phyloP scores from a whole-genome alignment of 2,797 vertebrate species.

The Melanotaenia trifasciata region DNA sequence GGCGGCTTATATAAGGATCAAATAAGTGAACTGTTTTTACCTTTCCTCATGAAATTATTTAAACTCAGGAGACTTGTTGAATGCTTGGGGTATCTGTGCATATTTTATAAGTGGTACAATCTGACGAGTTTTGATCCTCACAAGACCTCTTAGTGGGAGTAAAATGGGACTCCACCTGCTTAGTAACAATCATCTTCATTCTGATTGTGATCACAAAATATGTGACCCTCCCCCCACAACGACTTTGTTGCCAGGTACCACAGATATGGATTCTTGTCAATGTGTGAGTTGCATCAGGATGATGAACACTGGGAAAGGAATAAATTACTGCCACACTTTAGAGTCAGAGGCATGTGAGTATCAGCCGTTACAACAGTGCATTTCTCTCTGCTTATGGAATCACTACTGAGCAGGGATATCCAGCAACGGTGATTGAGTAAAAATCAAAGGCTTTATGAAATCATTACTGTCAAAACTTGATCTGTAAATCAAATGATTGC shows the following conservation, averaged over 20 bases:
- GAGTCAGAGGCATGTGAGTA: constrained; percentile 77
- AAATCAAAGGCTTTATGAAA: constrained; percentile 75
- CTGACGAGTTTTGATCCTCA: constrained; percentile 10
- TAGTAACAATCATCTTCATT: constrained; percentile 59
- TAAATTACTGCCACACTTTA: constrained; percentile 75
- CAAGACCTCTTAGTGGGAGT: constrained; percentile 16
- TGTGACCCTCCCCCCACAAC: constrained; percentile 48
- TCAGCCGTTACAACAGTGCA: constrained; percentile 65
- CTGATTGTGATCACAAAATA: constrained; percentile 70
- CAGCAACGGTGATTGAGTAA: constrained; percentile 59
- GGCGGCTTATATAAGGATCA: constrained; percentile 59
- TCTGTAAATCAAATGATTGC: constrained; percentile 63
- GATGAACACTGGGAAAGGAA: constrained; percentile 73
- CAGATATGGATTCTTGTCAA: constrained; percentile 77
- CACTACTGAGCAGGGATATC: constrained; percentile 67
- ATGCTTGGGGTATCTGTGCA: background rate
- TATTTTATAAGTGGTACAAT: constrained; percentile 9
- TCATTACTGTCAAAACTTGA: constrained; percentile 68
- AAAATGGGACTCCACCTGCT: constrained; percentile 55
- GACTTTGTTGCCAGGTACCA: constrained; percentile 76
- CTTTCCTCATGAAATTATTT: constrained; percentile 33
- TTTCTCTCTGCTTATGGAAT: constrained; percentile 72
- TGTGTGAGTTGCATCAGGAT: constrained; percentile 75
- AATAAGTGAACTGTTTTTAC: constrained; percentile 47
- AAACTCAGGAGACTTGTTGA: constrained; percentile 22